Conservation (phyloP, 2,797 vertebrate genomes). For the Synanceia verrucosa region DNA sequence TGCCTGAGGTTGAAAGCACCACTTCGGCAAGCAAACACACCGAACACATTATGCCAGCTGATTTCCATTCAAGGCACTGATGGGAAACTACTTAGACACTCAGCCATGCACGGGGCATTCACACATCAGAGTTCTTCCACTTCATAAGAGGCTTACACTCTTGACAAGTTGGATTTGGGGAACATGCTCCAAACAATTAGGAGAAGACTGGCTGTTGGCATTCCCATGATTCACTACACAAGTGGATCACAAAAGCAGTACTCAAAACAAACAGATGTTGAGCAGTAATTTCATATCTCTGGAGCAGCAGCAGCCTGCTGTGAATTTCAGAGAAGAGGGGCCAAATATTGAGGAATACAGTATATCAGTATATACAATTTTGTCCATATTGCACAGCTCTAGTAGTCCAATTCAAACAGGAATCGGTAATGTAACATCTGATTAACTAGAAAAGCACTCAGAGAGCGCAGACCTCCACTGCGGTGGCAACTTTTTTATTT, state of each 20-base stretch:
- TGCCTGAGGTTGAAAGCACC: constrained; percentile 8
- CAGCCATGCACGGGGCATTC: constrained; percentile 3
- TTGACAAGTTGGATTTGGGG: constrained; percentile 2
- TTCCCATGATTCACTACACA: constrained; percentile 21
- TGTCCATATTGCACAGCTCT: too few relatives aligned
- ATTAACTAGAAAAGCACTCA: too few relatives aligned
- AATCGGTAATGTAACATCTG: too few relatives aligned
- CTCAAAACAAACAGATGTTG: constrained; percentile 27
- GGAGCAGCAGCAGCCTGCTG: neutral
- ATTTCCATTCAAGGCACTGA: constrained; percentile 25
- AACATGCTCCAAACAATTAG: constrained; percentile 1
- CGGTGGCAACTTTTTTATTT: too few relatives aligned
- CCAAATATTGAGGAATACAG: constrained; percentile 8
- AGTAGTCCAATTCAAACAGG: too few relatives aligned
- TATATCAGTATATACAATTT: too few relatives aligned
- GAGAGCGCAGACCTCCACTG: too few relatives aligned
- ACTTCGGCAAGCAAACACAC: constrained; percentile 35
- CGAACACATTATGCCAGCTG: constrained; percentile 23
- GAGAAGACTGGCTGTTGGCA: constrained; percentile 13
- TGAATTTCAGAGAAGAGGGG: neutral
- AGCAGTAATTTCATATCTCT: constrained; percentile 1
- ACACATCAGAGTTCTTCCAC: neutral
- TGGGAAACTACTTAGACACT: constrained; percentile 25
- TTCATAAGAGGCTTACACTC: neutral
- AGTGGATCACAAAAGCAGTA: constrained; percentile 2